phyloP scores from a whole-genome alignment of 2,797 vertebrate species.

The Anguilla pacifica region DNA sequence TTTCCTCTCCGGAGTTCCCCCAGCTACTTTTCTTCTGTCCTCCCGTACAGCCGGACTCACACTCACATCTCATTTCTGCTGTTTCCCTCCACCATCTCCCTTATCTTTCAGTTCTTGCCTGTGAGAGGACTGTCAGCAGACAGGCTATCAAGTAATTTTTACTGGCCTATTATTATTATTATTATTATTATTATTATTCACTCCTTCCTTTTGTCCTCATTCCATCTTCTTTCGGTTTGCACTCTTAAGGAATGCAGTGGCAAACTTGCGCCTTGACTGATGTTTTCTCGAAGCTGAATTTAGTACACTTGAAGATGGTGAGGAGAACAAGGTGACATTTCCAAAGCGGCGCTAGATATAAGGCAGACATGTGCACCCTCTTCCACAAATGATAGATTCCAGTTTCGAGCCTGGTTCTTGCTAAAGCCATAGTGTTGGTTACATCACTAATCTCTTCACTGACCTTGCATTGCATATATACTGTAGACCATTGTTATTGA shows the following conservation, averaged over 20 bases:
- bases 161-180: not conserved
- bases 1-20: not conserved
- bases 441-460: too few relatives aligned
- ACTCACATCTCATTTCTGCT: not conserved
- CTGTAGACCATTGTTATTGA: too few relatives aligned
- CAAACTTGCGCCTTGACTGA: not conserved
- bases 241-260: not conserved
- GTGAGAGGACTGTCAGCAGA: not conserved
- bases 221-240: not conserved
- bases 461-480: too few relatives aligned
- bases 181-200: not conserved
- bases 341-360: too few relatives aligned
- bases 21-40: not conserved
- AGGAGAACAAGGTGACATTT: too few relatives aligned
- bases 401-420: too few relatives aligned
- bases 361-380: not conserved
- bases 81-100: not conserved
- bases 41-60: not conserved
- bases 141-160: not conserved
- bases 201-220: not conserved
- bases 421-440: too few relatives aligned
- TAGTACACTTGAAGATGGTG: too few relatives aligned
- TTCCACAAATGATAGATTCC: not conserved
- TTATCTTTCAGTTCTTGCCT: not conserved
- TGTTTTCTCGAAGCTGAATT: too few relatives aligned